Evolutionary conservation across 2,113 vertebrate species (phyloP), one percentile per base, ranked within the genome.

Genomic region (Monopterus albus): DNA sequence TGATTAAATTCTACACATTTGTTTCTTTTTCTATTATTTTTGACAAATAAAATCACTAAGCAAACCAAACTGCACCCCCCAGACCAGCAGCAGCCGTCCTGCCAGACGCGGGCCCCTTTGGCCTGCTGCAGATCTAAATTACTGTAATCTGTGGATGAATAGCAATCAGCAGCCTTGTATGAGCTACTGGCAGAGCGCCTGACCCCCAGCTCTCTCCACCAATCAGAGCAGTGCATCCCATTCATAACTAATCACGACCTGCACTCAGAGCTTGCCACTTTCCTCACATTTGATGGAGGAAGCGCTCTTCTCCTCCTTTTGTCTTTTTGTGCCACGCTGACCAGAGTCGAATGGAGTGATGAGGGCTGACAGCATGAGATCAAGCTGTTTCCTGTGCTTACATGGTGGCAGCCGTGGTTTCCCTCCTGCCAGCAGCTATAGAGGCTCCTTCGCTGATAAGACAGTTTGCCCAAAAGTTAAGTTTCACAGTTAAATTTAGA

Each of bases 81-180:
- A 62, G 65, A 72, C 66, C 53, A 64, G 59, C 66, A 66, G 50
- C 75, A 64, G 47, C 72, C 66, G 49, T 59, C 26, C 80, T 78
- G 84, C 79, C 84, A 88, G 82, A 81, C 86, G 9, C 31, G 69
- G 73, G 72, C 71, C 81, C 57, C 73, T 81, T 85, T 66, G 75
- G 87, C 76, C 72, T 29, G 42, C 83, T 85, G 81, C 68, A 86
- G 71, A 84, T 88, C 84, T 84, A 86, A 91, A 91, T 92, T 62
- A 89, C 88, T 87, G 88, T 90, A 92, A 92, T 94, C 89, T 84
- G 82, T 17, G 79, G 86, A 87, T 88, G 88, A 92, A 92, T 90
- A 90, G 92, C 89, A 92, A 93, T 93, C 91, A 91, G 86, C 69
- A 76, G 72, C 81, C 83, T 91, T 92, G 88, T 92, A 78, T 65